Evolutionary conservation across 2,113 vertebrate species (phyloP).

Genomic region (Pipra filicauda): DNA sequence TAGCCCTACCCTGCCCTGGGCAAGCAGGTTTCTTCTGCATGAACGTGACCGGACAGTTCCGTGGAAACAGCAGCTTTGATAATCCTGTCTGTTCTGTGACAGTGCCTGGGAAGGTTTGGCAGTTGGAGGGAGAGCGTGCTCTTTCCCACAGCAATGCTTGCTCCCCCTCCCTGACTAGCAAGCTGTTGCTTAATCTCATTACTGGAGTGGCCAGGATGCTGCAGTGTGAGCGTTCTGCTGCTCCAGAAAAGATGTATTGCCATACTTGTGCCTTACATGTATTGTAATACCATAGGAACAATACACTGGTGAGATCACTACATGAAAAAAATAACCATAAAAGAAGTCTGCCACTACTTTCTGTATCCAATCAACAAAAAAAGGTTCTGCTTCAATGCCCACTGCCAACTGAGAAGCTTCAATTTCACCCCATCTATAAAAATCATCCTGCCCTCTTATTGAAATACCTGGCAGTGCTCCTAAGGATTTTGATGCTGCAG

Average conservation of each 20-base stretch:
- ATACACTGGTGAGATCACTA: not conserved
- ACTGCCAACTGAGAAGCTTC: not conserved
- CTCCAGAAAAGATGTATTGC: not conserved
- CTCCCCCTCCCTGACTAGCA: not conserved
- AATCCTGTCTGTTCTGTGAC: not conserved
- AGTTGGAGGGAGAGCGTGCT: not conserved
- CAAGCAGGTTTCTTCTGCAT: not conserved
- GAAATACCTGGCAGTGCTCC: not conserved
- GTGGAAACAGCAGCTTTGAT: not conserved
- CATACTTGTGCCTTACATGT: rapidly evolving
- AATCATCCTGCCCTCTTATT: not conserved
- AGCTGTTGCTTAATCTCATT: not conserved
- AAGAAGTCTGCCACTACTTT: not conserved
- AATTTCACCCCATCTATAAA: not conserved
- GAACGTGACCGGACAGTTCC: rapidly evolving
- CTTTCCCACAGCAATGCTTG: not conserved
- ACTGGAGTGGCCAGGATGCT: not conserved
- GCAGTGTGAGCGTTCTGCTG: not conserved
- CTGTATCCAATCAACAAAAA: not conserved
- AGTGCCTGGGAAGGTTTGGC: not conserved
- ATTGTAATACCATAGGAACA: not conserved
- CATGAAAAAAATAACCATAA: not conserved
- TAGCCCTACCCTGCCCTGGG: not conserved
- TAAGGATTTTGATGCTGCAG: not conserved
- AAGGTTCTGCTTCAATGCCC: not conserved